A percentile compares a stretch with the other conserved stretches of the same genome.
phyloP scores from a whole-genome alignment of 2,888 invertebrate species.

The Dasypogon diadema region DNA sequence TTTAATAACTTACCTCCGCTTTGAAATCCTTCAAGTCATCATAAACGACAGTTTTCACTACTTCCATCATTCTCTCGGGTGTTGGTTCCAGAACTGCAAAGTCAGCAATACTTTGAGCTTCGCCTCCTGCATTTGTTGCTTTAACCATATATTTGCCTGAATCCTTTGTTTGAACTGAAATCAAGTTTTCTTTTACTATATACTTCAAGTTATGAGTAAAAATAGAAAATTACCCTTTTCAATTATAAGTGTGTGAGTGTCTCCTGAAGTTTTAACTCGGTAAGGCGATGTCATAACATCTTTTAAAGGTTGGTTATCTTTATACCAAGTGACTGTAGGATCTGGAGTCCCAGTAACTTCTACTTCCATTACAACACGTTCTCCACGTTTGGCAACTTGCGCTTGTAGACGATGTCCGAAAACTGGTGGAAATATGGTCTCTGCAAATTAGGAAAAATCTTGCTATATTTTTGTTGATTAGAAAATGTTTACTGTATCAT shows the following conservation, averaged over 20 bases:
- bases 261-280: constrained; percentile 75
- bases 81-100: constrained; percentile 80
- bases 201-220: not conserved
- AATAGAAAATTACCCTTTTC: constrained; percentile 74
- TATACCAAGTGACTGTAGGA: constrained; percentile 80
- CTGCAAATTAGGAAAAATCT: constrained; percentile 66
- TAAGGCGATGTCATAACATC: constrained; percentile 71
- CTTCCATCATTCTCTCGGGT: constrained; percentile 76
- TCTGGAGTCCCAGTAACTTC: constrained; percentile 84
- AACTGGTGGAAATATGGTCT: constrained; percentile 84
- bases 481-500: no score
- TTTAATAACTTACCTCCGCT: constrained; percentile 64
- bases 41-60: constrained; percentile 76
- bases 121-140: constrained; percentile 82
- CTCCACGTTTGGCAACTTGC: constrained; percentile 78
- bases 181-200: not conserved
- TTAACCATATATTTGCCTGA: constrained; percentile 82
- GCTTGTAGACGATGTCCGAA: constrained; percentile 83
- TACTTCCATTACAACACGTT: constrained; percentile 79
- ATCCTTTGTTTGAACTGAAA: constrained; percentile 72
- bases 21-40: constrained; percentile 70
- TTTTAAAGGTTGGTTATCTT: constrained; percentile 76
- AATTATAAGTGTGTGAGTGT: constrained; percentile 76
- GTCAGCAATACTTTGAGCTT: constrained; percentile 85
- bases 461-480: no score